Evolutionary conservation across 2,888 invertebrate genomes (phyloP), one percentile per base, ranked within the genome.

Genomic region (Camptogramma bilineatum): DNA sequence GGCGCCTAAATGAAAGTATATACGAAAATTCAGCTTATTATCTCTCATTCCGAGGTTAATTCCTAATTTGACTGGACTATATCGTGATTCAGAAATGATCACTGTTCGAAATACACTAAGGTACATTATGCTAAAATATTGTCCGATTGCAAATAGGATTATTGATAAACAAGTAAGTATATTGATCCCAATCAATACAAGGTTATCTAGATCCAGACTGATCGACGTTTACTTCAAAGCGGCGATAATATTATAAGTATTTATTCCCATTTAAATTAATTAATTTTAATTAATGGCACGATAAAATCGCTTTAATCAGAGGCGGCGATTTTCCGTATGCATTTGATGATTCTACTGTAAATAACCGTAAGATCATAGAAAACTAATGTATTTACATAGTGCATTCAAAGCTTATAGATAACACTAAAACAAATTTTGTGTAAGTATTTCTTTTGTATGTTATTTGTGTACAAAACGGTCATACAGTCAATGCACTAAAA

Each of bases 101-200:
- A n/a, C n/a, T n/a, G 24, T 2, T 24, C 24, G 2, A 31, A 1
- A 31, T 9, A 5, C 7, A 31, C 31, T 31, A 4, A 31, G 8
- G 2, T 31, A n/a, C n/a, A n/a, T 31, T 5, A 31, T 21, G 21
- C 21, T 4, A 31, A 9, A 5, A 31, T 1, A 34, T 34, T 34
- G 34, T 34, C 34, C 10, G 10, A 34, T 34, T 34, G 34, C 28
- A 28, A 28, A 34, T 10, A 34, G 34, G 34, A 34, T 34, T 34
- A 34, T 34, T 34, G 34, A 10, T 34, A 10, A 10, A 34, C 34
- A 34, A 13, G 8, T 31, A 46, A 50, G 34, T 18, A 44, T 50
- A 19, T 34, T 53, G 52, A 53, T 57, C 46, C 19, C 13, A 53
- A 63, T 63, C 60, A 24, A 24, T 5, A 13, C 10, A 16, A 46